Percentiles rank a stretch among this genome's conserved stretches.
These are phyloP conservation scores for Galaxias olidus DNA, from an alignment of 2,797 vertebrate genomes.

Conservation along the genomic window DNA sequence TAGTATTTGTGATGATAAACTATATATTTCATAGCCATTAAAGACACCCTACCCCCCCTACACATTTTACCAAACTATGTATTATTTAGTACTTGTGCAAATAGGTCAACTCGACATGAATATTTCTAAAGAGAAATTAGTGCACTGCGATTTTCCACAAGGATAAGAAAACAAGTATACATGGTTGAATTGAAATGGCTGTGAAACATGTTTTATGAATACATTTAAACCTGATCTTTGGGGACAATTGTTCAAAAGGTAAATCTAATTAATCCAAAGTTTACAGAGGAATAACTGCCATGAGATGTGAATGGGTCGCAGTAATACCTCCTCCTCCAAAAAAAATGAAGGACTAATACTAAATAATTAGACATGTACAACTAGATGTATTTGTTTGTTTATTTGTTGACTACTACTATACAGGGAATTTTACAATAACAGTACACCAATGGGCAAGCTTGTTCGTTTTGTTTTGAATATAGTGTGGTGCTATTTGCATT, in stretches of 20 bases:
- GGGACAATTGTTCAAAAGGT: conserved; percentile 1
- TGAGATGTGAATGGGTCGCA: too few relatives aligned
- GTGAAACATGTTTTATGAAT: conserved; percentile 1
- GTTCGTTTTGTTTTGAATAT: background rate
- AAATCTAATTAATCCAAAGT: conserved; percentile 14
- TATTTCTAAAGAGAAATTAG: conserved; percentile 28
- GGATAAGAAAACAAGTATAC: conserved; percentile 11
- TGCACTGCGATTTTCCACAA: conserved; percentile 17
- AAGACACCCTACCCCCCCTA: too few relatives aligned
- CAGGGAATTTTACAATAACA: background rate
- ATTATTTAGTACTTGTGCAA: conserved; percentile 32
- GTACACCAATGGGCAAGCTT: background rate
- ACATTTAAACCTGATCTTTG: background rate
- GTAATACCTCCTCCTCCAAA: too few relatives aligned
- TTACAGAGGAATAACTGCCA: background rate
- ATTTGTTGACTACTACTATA: too few relatives aligned
- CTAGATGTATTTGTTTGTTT: too few relatives aligned
- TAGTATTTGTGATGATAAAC: too few relatives aligned
- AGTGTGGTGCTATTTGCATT: background rate
- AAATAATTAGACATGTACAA: too few relatives aligned
- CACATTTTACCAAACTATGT: conserved; percentile 28
- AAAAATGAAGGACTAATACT: too few relatives aligned
- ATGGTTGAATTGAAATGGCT: conserved; percentile 12
- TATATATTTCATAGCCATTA: too few relatives aligned
- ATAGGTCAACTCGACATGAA: conserved; percentile 46